Evolutionary conservation across 2,888 invertebrate species (phyloP).

Genomic region (Anorthoa munda): DNA sequence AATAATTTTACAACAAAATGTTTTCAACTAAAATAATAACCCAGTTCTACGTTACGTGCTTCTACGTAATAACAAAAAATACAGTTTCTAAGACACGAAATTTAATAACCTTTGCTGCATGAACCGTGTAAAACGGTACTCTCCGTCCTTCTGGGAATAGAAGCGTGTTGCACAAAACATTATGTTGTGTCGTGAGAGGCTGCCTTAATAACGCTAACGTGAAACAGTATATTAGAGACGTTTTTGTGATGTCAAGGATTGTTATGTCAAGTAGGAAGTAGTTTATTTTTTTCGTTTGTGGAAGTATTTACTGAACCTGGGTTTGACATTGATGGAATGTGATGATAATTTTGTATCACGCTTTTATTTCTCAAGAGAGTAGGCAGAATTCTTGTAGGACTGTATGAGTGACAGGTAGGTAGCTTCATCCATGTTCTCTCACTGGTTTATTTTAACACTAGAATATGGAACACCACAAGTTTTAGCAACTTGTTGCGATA

Average conservation of each 20-base stretch:
- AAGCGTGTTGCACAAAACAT: slow-evolving; percentile 17
- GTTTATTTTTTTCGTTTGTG: background rate
- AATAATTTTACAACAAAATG: background rate
- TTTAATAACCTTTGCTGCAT: slow-evolving; percentile 4
- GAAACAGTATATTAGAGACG: slow-evolving; percentile 13
- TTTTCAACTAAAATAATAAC: background rate
- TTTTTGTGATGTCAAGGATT: slow-evolving; percentile 18
- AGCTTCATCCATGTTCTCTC: too few relatives aligned
- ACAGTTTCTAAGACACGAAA: slow-evolving; percentile 14
- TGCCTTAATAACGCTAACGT: slow-evolving; percentile 24
- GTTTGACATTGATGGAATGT: background rate
- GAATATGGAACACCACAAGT: too few relatives aligned
- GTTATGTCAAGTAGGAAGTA: background rate
- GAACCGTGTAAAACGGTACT: slow-evolving; percentile 1
- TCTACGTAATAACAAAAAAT: slow-evolving; percentile 3
- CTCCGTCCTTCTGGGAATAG: slow-evolving; percentile 12
- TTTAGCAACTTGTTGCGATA: too few relatives aligned
- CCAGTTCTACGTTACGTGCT: background rate
- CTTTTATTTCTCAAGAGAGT: background rate
- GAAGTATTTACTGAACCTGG: background rate
- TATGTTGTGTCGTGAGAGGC: slow-evolving; percentile 13
- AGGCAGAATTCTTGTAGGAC: too few relatives aligned
- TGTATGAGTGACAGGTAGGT: too few relatives aligned
- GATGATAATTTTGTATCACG: background rate
- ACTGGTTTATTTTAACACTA: too few relatives aligned